Evolutionary conservation across 2,113 vertebrate species (phyloP), one percentile per base, ranked within the genome.

Genomic region (Syngnathus typhle): DNA sequence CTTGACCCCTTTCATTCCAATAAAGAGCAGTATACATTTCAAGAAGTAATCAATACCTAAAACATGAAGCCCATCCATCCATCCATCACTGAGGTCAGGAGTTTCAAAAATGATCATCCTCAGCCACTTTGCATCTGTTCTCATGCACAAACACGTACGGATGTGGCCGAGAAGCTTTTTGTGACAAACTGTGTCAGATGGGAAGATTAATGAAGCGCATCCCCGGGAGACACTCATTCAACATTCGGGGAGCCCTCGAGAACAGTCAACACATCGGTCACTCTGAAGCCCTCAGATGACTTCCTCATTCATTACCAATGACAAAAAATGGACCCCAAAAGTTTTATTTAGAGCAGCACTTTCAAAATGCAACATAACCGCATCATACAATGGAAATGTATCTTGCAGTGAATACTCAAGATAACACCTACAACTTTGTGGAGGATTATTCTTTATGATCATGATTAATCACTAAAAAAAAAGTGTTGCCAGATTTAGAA

Each of bases 191-290:
- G 77, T 78, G 76, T 77, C 80, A 76, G 77, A 73, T 16, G 64
- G 73, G 76, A 82, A 81, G 84, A 91, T 88, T 82, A 86, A 89
- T 87, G 83, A 87, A 70, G 76, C 72, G 72, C 69, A 58, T 75
- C 27, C 70, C 67, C 66, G 65, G 68, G 69, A 82, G 69, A 86
- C 87, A 67, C 82, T 76, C 80, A 82, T 65, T 74, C 70, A 55
- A 76, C 77, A 77, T 77, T 68, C 21, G 72, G 70, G 80, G 64
- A 85, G 76, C 75, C 75, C 71, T 3, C 62, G 69, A 37, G 61
- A 82, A 79, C 78, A 63, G 78, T 66, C 74, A 69, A 70, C 64
- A 78, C 72, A 72, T 82, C 79, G 66, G 71, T 82, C 76, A 71
- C 67, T 66, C 71, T 64, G 65, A 69, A 39, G 59, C 36, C 67